A percentile compares a stretch with the other conserved stretches of the same genome.
Conservation (phyloP, 2,113 vertebrate species). For the Spheniscus mendiculus region DNA sequence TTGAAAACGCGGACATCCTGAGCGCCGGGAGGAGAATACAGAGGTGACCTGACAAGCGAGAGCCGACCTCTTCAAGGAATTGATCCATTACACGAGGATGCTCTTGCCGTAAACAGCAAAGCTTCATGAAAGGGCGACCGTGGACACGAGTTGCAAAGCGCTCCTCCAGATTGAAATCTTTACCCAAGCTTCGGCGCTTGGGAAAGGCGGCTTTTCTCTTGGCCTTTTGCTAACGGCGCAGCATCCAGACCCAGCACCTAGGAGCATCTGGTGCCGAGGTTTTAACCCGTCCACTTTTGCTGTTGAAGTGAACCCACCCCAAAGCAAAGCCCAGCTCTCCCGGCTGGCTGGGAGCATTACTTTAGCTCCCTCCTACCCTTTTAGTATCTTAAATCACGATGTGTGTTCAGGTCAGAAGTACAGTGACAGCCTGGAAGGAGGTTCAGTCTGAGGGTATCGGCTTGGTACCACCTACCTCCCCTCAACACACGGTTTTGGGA, state of each 20-base stretch:
- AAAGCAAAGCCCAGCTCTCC: background rate
- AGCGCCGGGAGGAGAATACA: background rate
- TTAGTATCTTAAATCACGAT: rapidly evolving
- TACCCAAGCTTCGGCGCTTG: rapidly evolving
- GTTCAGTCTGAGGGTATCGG: background rate
- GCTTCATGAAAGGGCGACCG: background rate
- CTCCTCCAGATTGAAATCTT: background rate
- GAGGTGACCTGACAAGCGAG: background rate
- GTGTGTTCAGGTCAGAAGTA: background rate
- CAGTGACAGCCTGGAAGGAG: background rate
- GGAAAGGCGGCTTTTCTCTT: background rate
- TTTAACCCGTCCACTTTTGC: background rate
- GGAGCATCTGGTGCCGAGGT: background rate
- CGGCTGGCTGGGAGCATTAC: background rate
- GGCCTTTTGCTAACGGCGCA: background rate
- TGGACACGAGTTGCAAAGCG: rapidly evolving
- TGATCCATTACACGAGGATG: rapidly evolving
- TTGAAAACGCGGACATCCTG: background rate
- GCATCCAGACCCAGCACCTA: background rate
- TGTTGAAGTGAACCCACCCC: background rate
- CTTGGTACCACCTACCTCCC: background rate
- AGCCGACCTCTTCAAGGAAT: background rate
- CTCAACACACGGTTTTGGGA: rapidly evolving
- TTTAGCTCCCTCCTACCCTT: background rate
- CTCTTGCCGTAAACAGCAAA: background rate